Evolutionary conservation across 1,140 invertebrate genomes (phyloP).

Genomic region (Riptortus pedestris): DNA sequence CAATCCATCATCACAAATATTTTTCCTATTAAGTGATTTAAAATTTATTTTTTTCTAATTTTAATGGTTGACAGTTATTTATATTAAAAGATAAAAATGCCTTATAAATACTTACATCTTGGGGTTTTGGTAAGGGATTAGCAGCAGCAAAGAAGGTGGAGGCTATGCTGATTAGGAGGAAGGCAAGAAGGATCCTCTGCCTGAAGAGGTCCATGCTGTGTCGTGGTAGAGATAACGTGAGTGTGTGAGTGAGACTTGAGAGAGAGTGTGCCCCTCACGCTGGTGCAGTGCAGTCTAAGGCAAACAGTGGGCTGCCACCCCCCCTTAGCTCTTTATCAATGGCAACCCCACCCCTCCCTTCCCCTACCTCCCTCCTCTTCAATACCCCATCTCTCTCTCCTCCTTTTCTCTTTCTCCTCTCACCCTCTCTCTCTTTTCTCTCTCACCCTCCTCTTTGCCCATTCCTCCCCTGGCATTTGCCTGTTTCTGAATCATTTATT

Average conservation of each 20-base stretch:
- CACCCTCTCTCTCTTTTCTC: neutral
- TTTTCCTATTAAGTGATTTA: too few relatives aligned
- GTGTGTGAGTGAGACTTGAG: too few relatives aligned
- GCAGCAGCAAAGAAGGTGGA: neutral
- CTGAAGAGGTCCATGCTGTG: neutral
- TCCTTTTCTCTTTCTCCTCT: neutral
- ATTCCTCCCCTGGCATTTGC: too few relatives aligned
- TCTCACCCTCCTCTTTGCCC: too few relatives aligned
- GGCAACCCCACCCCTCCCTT: neutral
- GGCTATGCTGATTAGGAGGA: neutral
- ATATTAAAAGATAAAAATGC: neutral
- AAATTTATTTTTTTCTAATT: too few relatives aligned
- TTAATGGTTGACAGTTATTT: too few relatives aligned
- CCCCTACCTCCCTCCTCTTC: neutral
- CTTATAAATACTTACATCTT: neutral
- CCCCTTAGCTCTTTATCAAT: neutral
- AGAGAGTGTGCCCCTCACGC: too few relatives aligned
- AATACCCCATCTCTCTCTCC: neutral
- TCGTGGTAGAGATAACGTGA: too few relatives aligned
- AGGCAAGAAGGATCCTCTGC: neutral
- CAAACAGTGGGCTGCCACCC: neutral
- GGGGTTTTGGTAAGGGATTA: neutral
- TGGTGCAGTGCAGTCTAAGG: slow-evolving; percentile 5
- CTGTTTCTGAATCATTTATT: too few relatives aligned
- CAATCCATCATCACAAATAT: too few relatives aligned